phyloP scores from a whole-genome alignment of 1,140 invertebrate species.

The Portunus trituberculatus region DNA sequence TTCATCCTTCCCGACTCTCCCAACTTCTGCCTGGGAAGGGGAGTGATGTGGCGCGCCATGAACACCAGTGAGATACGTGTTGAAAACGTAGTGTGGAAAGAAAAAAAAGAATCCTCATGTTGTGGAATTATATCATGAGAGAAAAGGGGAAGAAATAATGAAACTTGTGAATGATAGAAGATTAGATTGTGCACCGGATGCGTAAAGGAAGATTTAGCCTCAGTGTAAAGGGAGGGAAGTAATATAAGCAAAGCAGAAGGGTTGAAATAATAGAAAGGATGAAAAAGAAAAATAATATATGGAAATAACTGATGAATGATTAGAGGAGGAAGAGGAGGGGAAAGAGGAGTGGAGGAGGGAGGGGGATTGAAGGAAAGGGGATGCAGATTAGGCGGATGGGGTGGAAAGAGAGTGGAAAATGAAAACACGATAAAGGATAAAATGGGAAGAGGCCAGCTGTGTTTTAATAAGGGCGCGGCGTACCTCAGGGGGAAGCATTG shows the following conservation, averaged over 20 bases:
- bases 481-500: no score
- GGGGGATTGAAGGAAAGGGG: no score
- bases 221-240: background rate
- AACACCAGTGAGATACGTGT: background rate
- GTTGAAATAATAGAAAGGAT: background rate
- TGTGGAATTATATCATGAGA: background rate
- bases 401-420: constrained; percentile 33
- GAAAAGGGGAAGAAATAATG: background rate
- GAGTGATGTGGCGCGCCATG: background rate
- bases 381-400: background rate
- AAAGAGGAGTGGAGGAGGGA: background rate
- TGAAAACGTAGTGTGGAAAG: background rate
- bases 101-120: background rate
- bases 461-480: background rate
- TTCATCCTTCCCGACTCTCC: background rate
- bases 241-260: background rate
- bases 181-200: background rate
- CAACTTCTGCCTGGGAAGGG: background rate
- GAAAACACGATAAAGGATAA: background rate
- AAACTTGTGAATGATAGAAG: background rate
- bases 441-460: background rate
- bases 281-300: background rate
- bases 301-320: background rate
- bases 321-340: background rate
- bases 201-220: background rate